A percentile compares a stretch with the other conserved stretches of the same genome.
Conservation (phyloP, 1,140 invertebrate genomes). For the Acromyrmex charruanus region DNA sequence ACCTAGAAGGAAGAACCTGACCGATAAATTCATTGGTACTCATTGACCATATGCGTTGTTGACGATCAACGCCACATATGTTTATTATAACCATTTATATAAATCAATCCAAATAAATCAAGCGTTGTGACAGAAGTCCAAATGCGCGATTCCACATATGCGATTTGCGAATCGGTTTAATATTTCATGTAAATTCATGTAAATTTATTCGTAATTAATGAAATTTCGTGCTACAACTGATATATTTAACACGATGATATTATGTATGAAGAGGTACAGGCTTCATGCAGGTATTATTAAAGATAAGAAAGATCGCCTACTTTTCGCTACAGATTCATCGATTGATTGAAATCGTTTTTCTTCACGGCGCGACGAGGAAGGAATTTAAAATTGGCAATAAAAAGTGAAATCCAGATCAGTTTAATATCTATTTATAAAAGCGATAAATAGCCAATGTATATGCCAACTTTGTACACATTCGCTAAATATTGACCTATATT, state of each 20-base stretch:
- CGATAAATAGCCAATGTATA: too few relatives aligned
- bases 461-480: too few relatives aligned
- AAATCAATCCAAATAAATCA: background rate
- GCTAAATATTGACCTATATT: too few relatives aligned
- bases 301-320: background rate
- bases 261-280: background rate
- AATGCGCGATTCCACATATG: background rate
- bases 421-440: background rate
- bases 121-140: background rate
- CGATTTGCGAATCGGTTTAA: background rate
- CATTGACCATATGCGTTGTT: background rate
- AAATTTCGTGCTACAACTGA: background rate
- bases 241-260: background rate
- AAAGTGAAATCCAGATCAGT: background rate
- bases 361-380: background rate
- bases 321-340: background rate
- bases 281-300: background rate
- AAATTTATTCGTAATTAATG: slow-evolving; percentile 29
- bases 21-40: background rate
- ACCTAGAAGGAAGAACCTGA: background rate
- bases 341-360: background rate
- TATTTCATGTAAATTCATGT: background rate
- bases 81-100: background rate
- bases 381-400: background rate
- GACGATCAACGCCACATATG: background rate